Percentiles rank a stretch among this genome's conserved stretches.
These are phyloP conservation scores for Odontamblyopus rebecca DNA, from an alignment of 2,797 vertebrate genomes.

Conservation along the genomic window DNA sequence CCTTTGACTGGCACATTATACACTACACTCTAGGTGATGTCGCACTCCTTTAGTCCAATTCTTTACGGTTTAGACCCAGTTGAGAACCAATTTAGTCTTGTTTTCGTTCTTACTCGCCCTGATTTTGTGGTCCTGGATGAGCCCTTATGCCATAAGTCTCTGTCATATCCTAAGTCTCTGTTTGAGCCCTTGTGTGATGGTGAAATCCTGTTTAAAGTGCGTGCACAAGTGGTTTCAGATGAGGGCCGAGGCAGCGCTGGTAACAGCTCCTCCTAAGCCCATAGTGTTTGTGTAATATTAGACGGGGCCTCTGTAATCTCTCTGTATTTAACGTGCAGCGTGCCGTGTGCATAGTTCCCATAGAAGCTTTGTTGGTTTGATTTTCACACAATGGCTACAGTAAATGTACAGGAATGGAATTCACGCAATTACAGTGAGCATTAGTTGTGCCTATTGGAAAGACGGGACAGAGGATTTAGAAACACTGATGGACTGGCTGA, in stretches of 20 bases:
- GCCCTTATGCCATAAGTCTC: no score
- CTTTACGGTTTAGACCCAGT: neutral
- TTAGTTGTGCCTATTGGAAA: no score
- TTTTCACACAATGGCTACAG: neutral
- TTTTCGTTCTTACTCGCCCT: neutral
- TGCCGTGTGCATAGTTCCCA: neutral
- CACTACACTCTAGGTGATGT: no score
- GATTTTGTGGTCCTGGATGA: neutral
- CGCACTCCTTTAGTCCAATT: no score
- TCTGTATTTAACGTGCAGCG: neutral
- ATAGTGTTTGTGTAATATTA: neutral
- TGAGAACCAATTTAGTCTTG: neutral
- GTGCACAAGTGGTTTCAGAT: neutral
- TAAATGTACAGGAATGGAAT: neutral
- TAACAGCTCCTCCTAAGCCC: constrained; percentile 14
- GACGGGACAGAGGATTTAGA: no score
- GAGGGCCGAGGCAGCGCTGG: neutral
- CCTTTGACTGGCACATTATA: no score
- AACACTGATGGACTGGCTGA: no score
- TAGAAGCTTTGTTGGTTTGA: neutral
- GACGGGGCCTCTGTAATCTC: neutral
- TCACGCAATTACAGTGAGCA: no score
- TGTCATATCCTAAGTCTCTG: no score
- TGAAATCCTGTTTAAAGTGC: neutral
- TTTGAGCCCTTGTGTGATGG: no score